Evolutionary conservation across 2,888 invertebrate genomes (phyloP), one percentile per base, ranked within the genome.

Genomic region (Mesochorus sp.): DNA sequence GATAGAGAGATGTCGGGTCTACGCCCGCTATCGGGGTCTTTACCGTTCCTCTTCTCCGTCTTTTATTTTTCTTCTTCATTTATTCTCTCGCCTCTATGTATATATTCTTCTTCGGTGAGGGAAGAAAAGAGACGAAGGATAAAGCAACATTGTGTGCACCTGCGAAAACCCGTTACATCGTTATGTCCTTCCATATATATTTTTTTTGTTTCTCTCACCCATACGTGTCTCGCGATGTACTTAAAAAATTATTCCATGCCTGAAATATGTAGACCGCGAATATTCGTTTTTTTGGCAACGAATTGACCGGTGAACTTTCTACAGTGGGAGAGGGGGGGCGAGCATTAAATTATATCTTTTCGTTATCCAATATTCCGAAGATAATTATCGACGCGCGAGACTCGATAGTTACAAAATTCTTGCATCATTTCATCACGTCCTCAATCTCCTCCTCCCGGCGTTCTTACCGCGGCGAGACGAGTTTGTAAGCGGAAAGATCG

Each of bases 11-110:
- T 59, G 47, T 53, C 64, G 79, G 75, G 84, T 84, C 85, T 85
- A 83, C 80, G 84, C 72, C 85, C 85, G 83, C 82, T 82, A 83
- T 85, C 81, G 79, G 81, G 82, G 82, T 85, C 83, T 84, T 67
- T 67, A 70, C 67, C 76, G 81, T 79, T 80, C 76, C 75, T 72
- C 80, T 80, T 77, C 67, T 34, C 59, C 47, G 55, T 31, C 67
- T 57, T 44, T 68, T 28, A 55, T 70, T 67, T 72, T 49, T 51
- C 57, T 78, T 57, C 67, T 17, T 55, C 62, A 39, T 71, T 62
- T 51, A 39, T 24, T 70, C 71, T n/a, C 59, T 66, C 59, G 68
- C 37, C 62, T 68, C 34, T 68, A n/a, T 57, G 51, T 73, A 70
- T 67, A 39, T 19, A 53, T 28, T 49, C 47, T 24, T 31, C 26